Evolutionary conservation across 2,888 invertebrate species (phyloP), one percentile per base, ranked within the genome.

Genomic region (Antitype chi): DNA sequence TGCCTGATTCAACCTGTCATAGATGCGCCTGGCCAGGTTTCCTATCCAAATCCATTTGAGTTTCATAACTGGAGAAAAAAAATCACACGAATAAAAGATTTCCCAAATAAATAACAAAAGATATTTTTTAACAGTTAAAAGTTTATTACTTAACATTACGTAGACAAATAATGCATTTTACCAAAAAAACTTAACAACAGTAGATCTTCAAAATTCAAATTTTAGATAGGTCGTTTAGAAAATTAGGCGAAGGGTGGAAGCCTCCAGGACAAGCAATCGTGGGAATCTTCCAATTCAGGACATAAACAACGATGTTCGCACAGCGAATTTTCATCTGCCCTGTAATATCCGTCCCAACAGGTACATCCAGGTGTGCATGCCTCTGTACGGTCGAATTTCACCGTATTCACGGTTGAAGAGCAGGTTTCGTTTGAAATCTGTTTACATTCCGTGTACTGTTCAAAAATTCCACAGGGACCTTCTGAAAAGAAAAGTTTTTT

Each of bases 401-500:
- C n/a, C n/a, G 70, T 63, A 25, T 32, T 70, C 11, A 13, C 49
- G 15, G 49, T 49, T 52, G 76, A 77, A n/a, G 67, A 59, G n/a
- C 76, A 76, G 15, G 59, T 67, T 23, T 77, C 67, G 7, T 76
- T 76, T 11, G 20, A 25, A 17, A 20, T 38, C 20, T 67, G 15
- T n/a, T 67, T 76, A 52, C 76, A 76, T 20, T 76, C 78, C n/a
- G 78, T 59, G 7, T 76, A 76, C 0, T 43, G 15, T 38, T 66
- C 67, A 59, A 59, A 77, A 59, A 28, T 59, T 20, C 20, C 43
- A 28, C 76, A 76, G 0, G 78, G 67, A 38, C 3, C 20, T 11
- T 49, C 76, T 76, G 49, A 23, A 60, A 60, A 32, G 2, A 0
- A 43, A 43, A 7, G 9, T 62, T 53, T 2, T 17, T 17, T 38